Evolutionary conservation across 2,797 vertebrate species (phyloP).

Genomic region (Mico argentatus): DNA sequence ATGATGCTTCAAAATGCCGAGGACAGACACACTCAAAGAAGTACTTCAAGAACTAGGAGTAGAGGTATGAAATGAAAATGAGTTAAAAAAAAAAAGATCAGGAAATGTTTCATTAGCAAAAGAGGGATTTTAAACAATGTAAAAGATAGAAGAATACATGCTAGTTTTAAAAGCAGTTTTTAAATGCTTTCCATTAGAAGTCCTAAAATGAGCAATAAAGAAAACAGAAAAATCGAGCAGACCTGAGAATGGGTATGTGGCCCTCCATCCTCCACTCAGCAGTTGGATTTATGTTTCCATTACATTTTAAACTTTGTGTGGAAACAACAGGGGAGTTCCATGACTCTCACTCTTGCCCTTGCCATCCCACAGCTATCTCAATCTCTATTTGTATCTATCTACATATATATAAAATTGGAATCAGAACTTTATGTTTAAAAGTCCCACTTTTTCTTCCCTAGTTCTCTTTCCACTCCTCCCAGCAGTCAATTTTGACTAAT

Average conservation of each 20-base stretch:
- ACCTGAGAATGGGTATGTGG: neutral
- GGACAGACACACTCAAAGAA: neutral
- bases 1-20: neutral
- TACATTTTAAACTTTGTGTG: neutral
- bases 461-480: neutral
- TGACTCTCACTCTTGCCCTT: neutral
- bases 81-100: neutral
- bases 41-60: neutral
- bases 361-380: neutral
- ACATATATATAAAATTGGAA: neutral
- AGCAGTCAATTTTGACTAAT: neutral
- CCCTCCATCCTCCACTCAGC: neutral
- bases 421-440: neutral
- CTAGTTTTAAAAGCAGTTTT: conserved; percentile 30
- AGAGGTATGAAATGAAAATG: neutral
- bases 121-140: neutral
- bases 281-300: neutral
- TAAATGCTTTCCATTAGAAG: neutral
- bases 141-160: neutral
- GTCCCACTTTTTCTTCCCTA: neutral
- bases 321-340: too few relatives aligned
- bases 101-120: neutral
- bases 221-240: neutral
- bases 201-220: neutral
- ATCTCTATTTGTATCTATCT: neutral